These are phyloP conservation scores for Acrossocheilus wenchowensis DNA, from an alignment of 2,797 vertebrate species.

Conservation along the genomic window DNA sequence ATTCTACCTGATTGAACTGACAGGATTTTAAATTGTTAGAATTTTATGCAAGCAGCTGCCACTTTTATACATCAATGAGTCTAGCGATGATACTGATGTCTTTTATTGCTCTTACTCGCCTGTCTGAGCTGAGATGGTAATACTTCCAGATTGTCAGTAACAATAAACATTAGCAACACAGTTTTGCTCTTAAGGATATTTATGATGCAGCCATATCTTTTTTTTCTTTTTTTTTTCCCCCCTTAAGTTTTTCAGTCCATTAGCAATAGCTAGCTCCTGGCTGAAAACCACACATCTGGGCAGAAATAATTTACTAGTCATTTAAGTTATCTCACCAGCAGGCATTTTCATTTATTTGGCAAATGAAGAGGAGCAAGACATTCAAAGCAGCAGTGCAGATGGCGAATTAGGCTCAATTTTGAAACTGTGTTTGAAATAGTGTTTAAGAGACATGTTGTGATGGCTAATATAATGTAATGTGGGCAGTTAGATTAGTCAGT, in stretches of 20 bases:
- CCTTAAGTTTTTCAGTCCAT: background rate
- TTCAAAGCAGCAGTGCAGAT: constrained; percentile 22
- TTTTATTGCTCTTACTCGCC: constrained; percentile 22
- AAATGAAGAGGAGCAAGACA: constrained; percentile 20
- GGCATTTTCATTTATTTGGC: constrained; percentile 13
- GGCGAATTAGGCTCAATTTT: constrained; percentile 23
- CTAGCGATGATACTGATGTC: constrained; percentile 1
- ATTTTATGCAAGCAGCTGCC: constrained; percentile 6
- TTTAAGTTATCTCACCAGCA: constrained; percentile 25
- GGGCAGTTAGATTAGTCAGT: background rate
- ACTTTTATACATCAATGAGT: constrained; percentile 17
- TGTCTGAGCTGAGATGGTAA: constrained; percentile 24
- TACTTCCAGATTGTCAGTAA: constrained; percentile 35
- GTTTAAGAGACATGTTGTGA: background rate
- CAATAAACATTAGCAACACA: constrained; percentile 33
- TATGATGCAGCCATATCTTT: background rate
- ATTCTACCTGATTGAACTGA: background rate
- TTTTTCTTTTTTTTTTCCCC: background rate
- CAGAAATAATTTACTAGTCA: constrained; percentile 26
- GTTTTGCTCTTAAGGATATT: constrained; percentile 32
- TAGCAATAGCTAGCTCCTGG: constrained; percentile 21
- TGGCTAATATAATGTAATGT: constrained; percentile 17
- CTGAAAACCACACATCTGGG: constrained; percentile 29
- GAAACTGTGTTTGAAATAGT: background rate
- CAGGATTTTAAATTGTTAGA: background rate